Conservation (phyloP, 2,888 invertebrate genomes). For the Mechanitis messenoides region DNA sequence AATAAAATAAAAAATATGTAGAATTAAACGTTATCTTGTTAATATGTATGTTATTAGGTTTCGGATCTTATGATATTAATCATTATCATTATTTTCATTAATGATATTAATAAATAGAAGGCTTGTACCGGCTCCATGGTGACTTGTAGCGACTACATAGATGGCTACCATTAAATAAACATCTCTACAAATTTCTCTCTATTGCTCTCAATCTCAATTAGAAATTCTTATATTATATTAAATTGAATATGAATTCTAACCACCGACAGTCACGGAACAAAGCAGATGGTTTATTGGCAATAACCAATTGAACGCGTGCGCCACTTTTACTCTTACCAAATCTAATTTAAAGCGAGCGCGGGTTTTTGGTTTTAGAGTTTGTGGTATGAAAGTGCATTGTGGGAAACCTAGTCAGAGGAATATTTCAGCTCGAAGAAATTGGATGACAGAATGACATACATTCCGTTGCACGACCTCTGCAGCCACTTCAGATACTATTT, state of each 20-base stretch:
- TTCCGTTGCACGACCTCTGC: slow-evolving; percentile 44
- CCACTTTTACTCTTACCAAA: slow-evolving; percentile 76
- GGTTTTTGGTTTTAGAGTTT: slow-evolving; percentile 74
- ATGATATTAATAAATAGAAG: too few relatives aligned
- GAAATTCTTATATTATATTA: slow-evolving; percentile 37
- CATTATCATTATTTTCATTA: too few relatives aligned
- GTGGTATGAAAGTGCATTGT: slow-evolving; percentile 64
- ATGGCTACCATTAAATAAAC: slow-evolving; percentile 10
- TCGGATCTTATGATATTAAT: too few relatives aligned
- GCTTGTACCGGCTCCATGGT: too few relatives aligned
- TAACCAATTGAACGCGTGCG: slow-evolving; percentile 69
- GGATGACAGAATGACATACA: slow-evolving; percentile 63
- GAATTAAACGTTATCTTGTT: too few relatives aligned
- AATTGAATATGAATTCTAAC: slow-evolving; percentile 51
- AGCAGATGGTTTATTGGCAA: slow-evolving; percentile 43
- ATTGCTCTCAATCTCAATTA: slow-evolving; percentile 23
- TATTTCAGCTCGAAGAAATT: slow-evolving; percentile 43
- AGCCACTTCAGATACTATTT: slow-evolving; percentile 31
- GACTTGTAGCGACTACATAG: background rate
- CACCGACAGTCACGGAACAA: slow-evolving; percentile 59
- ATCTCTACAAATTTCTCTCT: slow-evolving; percentile 12
- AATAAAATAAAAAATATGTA: too few relatives aligned
- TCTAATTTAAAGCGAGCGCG: slow-evolving; percentile 57
- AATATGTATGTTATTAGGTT: too few relatives aligned
- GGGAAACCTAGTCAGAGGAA: slow-evolving; percentile 58